Conservation (phyloP, 2,797 vertebrate species). For the Serranus cabrilla region DNA sequence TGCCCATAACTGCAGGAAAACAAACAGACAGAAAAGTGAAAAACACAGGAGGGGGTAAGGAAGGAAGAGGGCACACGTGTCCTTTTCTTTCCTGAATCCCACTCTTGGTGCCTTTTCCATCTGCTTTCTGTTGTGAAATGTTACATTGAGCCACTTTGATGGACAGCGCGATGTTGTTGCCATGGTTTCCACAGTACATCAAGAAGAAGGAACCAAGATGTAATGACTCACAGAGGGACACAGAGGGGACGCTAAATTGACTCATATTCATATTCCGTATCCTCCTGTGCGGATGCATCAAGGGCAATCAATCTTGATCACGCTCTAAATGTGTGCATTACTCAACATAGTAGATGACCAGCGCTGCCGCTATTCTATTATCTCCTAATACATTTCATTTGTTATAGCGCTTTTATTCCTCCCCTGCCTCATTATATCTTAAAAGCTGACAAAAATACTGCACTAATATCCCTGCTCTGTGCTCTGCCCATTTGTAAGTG, state of each 20-base stretch:
- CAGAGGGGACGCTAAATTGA: slow-evolving; percentile 51
- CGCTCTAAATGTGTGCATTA: slow-evolving; percentile 55
- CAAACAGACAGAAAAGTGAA: background rate
- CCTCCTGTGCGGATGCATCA: slow-evolving; percentile 35
- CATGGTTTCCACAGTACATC: slow-evolving; percentile 65
- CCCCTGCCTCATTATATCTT: slow-evolving; percentile 57
- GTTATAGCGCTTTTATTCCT: slow-evolving; percentile 49
- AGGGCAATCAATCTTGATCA: slow-evolving; percentile 60
- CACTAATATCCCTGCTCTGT: slow-evolving; percentile 3
- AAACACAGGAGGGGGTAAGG: background rate
- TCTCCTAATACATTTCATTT: slow-evolving; percentile 66
- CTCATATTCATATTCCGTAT: slow-evolving; percentile 57
- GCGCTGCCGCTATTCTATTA: slow-evolving; percentile 41
- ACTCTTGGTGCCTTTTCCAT: slow-evolving; percentile 52
- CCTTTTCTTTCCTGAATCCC: slow-evolving; percentile 6
- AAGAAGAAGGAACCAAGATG: slow-evolving; percentile 39
- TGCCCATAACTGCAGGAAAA: slow-evolving; percentile 92
- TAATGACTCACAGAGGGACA: slow-evolving; percentile 70
- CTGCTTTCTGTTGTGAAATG: slow-evolving; percentile 51
- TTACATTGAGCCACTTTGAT: slow-evolving; percentile 51
- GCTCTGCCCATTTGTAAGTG: slow-evolving; percentile 32
- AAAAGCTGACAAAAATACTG: slow-evolving; percentile 52
- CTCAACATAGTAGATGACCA: slow-evolving; percentile 47
- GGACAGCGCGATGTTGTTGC: slow-evolving; percentile 64
- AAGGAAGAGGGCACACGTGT: background rate